These are phyloP conservation scores for Anguilla rostrata DNA, from an alignment of 2,113 vertebrate species.

Conservation along the genomic window DNA sequence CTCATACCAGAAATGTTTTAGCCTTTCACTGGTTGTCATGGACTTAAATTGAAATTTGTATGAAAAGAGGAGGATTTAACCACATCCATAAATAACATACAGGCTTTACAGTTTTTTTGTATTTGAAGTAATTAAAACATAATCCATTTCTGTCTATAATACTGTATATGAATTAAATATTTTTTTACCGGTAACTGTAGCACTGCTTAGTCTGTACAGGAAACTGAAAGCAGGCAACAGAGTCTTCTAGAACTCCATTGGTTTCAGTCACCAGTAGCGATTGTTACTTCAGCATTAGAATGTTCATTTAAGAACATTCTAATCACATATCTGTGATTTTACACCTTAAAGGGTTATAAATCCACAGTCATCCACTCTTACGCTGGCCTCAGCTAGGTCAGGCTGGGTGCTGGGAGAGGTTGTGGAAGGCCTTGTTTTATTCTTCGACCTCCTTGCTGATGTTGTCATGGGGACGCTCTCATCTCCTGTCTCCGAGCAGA, in stretches of 20 bases:
- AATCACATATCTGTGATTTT: too few species aligned
- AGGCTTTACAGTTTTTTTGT: neutral
- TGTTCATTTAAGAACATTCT: too few species aligned
- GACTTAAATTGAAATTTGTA: conserved; percentile 12
- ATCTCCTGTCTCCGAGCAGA: conserved; percentile 8
- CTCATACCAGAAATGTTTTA: conserved; percentile 8
- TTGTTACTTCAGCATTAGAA: neutral
- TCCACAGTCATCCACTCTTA: too few species aligned
- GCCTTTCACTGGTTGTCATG: conserved; percentile 12
- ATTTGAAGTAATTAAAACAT: neutral
- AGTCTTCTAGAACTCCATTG: too few species aligned
- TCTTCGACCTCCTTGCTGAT: too few species aligned
- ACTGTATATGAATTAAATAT: neutral
- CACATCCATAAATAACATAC: neutral
- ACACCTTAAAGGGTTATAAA: too few species aligned
- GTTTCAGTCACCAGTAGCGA: too few species aligned
- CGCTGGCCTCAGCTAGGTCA: too few species aligned
- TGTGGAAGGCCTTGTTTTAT: too few species aligned
- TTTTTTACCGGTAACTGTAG: neutral
- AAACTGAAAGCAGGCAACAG: neutral
- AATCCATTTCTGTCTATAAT: neutral
- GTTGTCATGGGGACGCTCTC: neutral
- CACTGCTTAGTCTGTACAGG: neutral
- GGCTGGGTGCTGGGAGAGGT: too few species aligned
- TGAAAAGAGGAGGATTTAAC: conserved; percentile 7